Conservation (phyloP, 2,113 vertebrate genomes). For the Oophaga pumilio region DNA sequence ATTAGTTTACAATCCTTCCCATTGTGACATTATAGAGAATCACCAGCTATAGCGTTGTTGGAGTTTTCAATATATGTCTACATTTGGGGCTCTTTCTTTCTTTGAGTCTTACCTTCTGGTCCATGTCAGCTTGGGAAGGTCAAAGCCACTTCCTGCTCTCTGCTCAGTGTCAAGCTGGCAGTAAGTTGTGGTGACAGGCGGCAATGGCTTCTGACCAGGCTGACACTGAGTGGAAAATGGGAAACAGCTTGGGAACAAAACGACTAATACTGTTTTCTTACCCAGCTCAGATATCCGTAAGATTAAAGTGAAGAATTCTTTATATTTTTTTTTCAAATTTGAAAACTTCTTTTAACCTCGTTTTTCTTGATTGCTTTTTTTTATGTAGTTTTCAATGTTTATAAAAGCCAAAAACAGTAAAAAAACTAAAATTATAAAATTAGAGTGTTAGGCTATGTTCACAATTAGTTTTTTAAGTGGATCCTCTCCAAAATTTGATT, state of each 20-base stretch:
- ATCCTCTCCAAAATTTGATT: too few relatives aligned
- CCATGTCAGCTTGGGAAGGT: not conserved
- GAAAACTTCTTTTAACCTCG: not conserved
- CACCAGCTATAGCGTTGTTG: not conserved
- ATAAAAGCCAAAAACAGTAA: too few relatives aligned
- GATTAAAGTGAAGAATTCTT: not conserved
- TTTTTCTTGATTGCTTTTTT: too few relatives aligned
- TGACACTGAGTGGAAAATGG: constrained; percentile 21
- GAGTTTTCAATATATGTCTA: not conserved
- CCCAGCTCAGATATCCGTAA: not conserved
- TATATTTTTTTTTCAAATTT: not conserved
- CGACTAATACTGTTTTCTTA: not conserved
- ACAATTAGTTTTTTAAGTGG: too few relatives aligned
- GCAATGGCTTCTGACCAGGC: constrained; percentile 18
- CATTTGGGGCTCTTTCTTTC: not conserved
- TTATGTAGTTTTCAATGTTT: too few relatives aligned
- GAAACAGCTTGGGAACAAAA: constrained; percentile 2
- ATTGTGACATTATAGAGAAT: not conserved
- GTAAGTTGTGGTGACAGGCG: not conserved
- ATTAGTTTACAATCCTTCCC: too few relatives aligned
- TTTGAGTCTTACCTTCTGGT: not conserved
- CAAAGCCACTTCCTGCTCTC: constrained; percentile 8
- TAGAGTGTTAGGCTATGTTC: too few relatives aligned
- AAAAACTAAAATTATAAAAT: too few relatives aligned
- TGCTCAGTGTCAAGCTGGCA: constrained; percentile 1